A percentile compares a stretch with the other conserved stretches of the same genome.
Evolutionary conservation across 2,797 vertebrate species (phyloP).

Genomic region (Peromyscus melanophrys): DNA sequence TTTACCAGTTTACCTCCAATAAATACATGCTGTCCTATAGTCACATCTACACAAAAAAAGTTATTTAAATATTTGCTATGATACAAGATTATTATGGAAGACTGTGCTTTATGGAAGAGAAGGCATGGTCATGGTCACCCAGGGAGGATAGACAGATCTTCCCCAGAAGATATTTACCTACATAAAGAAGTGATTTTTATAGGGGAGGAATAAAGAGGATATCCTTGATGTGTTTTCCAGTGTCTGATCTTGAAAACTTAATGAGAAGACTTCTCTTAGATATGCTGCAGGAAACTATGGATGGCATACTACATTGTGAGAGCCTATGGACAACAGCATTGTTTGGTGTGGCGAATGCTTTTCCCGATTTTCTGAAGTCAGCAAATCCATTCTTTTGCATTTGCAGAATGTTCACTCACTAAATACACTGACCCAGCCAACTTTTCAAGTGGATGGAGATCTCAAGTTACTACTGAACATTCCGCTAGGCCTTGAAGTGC

Average conservation of each 20-base stretch:
- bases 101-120: not conserved
- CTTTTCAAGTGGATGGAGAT: not conserved
- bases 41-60: not conserved
- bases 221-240: not conserved
- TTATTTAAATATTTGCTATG: slow-evolving; percentile 28
- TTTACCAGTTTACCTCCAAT: not conserved
- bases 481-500: not conserved
- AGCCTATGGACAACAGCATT: not conserved
- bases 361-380: not conserved
- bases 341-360: not conserved
- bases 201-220: not conserved
- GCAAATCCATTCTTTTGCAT: not conserved
- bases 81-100: not conserved
- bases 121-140: not conserved
- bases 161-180: not conserved
- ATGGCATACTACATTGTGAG: not conserved
- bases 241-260: not conserved
- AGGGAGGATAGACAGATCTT: not conserved
- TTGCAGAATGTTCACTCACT: not conserved
- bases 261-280: not conserved
- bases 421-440: not conserved
- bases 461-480: not conserved
- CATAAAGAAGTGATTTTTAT: not conserved
- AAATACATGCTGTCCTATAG: not conserved
- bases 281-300: not conserved